A percentile compares a stretch with the other conserved stretches of the same genome.
Evolutionary conservation across 2,797 vertebrate species (phyloP).

Genomic region (Glyptemys insculpta): DNA sequence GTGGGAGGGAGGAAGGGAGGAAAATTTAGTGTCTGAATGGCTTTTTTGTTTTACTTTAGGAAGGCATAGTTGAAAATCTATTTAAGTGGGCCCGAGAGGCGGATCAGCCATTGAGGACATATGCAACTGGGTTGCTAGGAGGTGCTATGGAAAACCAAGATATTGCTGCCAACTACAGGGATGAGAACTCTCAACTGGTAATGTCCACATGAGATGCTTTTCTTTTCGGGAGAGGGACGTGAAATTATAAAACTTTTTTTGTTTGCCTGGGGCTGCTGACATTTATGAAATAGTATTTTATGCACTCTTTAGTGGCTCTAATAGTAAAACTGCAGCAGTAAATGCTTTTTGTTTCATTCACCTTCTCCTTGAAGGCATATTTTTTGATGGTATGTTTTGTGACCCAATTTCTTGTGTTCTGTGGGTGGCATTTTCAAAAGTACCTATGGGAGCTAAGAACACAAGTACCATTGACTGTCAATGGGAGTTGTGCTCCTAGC

Average conservation of each 20-base stretch:
- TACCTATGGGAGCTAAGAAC: background rate
- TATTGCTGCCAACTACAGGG: slow-evolving; percentile 98
- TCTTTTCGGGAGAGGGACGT: background rate
- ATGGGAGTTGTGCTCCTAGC: background rate
- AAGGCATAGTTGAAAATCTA: slow-evolving; percentile 97
- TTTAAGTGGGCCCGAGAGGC: slow-evolving; percentile 98
- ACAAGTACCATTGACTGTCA: background rate
- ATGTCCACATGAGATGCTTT: slow-evolving; percentile 21
- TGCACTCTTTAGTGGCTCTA: background rate
- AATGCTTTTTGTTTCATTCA: background rate
- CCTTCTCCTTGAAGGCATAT: background rate
- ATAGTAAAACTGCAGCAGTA: background rate
- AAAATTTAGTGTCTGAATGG: background rate
- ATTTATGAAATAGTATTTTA: background rate
- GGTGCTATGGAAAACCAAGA: slow-evolving; percentile 99
- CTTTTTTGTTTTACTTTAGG: slow-evolving; percentile 81
- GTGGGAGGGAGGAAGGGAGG: background rate
- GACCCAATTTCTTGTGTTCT: background rate
- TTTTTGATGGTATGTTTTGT: background rate
- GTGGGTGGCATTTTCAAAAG: background rate
- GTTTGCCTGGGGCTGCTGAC: background rate
- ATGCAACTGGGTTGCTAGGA: slow-evolving; percentile 94
- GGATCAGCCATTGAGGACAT: slow-evolving; percentile 95
- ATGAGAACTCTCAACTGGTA: slow-evolving; percentile 98
- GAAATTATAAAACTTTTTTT: slow-evolving; percentile 4